These are phyloP conservation scores for Catocala sponsa DNA, from an alignment of 2,888 invertebrate species.

Conservation along the genomic window DNA sequence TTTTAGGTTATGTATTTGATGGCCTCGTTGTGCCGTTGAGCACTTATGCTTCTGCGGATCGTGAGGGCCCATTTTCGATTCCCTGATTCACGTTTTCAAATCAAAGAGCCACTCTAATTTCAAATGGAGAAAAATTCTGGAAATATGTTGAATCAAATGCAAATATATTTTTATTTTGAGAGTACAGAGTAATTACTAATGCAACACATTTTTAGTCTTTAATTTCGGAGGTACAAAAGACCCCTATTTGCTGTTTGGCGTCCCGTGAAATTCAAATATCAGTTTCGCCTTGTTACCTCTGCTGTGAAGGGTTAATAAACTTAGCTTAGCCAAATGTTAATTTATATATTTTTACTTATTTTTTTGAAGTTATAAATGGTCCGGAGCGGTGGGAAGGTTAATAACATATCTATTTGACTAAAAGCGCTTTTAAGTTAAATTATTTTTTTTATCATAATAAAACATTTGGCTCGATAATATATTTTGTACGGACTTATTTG, in stretches of 20 bases:
- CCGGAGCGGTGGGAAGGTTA: conserved; percentile 21
- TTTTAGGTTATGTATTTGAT: too few species aligned
- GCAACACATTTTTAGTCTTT: conserved; percentile 53
- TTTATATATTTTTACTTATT: conserved; percentile 39
- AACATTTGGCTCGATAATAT: conserved; percentile 5
- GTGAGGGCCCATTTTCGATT: too few species aligned
- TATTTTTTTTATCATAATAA: conserved; percentile 16
- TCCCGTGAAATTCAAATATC: conserved; percentile 63
- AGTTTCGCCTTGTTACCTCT: conserved; percentile 61
- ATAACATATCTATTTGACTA: conserved; percentile 33
- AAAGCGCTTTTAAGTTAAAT: conserved; percentile 21
- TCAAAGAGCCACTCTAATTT: too few species aligned
- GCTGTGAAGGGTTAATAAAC: conserved; percentile 57
- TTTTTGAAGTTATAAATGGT: conserved; percentile 34
- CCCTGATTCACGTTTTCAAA: too few species aligned
- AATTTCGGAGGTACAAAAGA: conserved; percentile 48
- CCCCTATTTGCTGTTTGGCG: conserved; percentile 56
- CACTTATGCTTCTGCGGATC: too few species aligned
- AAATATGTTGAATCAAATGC: background rate
- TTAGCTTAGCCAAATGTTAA: conserved; percentile 53
- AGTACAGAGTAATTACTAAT: conserved; percentile 48
- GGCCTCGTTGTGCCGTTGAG: background rate
- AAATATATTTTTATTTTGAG: conserved; percentile 6
- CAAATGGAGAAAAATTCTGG: too few species aligned
- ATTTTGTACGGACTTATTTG: background rate